A percentile compares a stretch with the other conserved stretches of the same genome.
phyloP scores from a whole-genome alignment of 2,888 invertebrate species.

The Lasioglossum calceatum region DNA sequence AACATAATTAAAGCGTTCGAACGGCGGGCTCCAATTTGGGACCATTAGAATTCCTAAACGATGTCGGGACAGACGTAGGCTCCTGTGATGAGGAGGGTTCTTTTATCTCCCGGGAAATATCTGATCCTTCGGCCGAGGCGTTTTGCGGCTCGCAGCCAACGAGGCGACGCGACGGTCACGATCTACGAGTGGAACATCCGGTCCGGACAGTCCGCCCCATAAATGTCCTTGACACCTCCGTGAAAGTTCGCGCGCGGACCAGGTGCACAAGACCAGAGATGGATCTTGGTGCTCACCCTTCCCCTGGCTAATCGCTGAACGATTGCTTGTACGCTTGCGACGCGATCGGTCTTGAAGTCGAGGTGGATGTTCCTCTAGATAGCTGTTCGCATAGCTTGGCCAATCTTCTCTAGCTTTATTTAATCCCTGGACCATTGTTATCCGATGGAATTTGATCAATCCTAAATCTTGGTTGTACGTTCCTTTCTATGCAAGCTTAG shows the following conservation, averaged over 20 bases:
- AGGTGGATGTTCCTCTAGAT: background rate
- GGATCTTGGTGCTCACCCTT: background rate
- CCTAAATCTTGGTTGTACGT: background rate
- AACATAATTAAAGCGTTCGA: constrained; percentile 80
- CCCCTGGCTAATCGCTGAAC: background rate
- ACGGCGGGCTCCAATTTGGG: constrained; percentile 78
- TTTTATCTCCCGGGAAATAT: constrained; percentile 77
- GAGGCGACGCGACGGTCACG: constrained; percentile 25
- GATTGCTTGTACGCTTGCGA: background rate
- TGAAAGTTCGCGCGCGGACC: constrained; percentile 55
- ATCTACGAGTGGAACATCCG: constrained; percentile 73
- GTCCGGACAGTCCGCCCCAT: constrained; percentile 60
- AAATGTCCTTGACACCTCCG: constrained; percentile 71
- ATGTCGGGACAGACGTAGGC: constrained; percentile 65
- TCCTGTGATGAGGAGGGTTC: constrained; percentile 15
- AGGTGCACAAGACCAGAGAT: constrained; percentile 26
- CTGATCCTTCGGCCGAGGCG: constrained; percentile 68
- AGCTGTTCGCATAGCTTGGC: background rate
- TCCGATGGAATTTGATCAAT: background rate
- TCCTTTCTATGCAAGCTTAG: background rate
- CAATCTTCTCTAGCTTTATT: background rate
- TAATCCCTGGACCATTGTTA: background rate
- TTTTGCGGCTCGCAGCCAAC: constrained; percentile 37
- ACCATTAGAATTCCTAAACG: constrained; percentile 81
- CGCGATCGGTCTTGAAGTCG: background rate